Evolutionary conservation across 2,888 invertebrate genomes (phyloP).

Genomic region (Protula sp.): DNA sequence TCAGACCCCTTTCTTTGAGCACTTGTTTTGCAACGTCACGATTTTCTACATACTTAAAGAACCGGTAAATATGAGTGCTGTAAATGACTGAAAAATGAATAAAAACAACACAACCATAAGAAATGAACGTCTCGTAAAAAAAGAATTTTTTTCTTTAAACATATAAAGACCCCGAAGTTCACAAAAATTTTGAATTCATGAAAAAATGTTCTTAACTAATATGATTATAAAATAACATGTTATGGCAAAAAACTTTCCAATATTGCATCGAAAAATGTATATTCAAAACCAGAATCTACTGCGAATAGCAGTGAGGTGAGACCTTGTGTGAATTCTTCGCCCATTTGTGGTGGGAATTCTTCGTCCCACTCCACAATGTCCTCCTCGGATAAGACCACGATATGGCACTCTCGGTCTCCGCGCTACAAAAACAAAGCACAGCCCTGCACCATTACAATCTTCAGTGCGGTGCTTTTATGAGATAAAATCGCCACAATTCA

Average conservation of each 20-base stretch:
- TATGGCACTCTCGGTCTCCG: slow-evolving; percentile 96
- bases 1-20: slow-evolving; percentile 94
- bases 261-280: no score
- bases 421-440: slow-evolving; percentile 83
- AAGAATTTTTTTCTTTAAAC: no score
- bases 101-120: no score
- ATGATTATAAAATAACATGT: no score
- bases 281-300: no score
- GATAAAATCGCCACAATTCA: not conserved
- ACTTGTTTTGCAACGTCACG: slow-evolving; percentile 98
- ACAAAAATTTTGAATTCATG: no score
- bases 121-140: no score
- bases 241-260: no score
- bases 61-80: slow-evolving; percentile 91
- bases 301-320: no score
- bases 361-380: slow-evolving; percentile 98
- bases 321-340: slow-evolving; percentile 94
- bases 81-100: slow-evolving; percentile 66
- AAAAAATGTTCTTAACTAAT: no score
- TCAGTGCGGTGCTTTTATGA: not conserved
- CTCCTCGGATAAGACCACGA: slow-evolving; percentile 91
- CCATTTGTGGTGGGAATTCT: slow-evolving; percentile 98
- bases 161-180: no score
- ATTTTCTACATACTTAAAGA: slow-evolving; percentile 99
- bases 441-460: slow-evolving; percentile 58